phyloP scores from a whole-genome alignment of 2,888 invertebrate genomes.

The Pseudococcus viburni region DNA sequence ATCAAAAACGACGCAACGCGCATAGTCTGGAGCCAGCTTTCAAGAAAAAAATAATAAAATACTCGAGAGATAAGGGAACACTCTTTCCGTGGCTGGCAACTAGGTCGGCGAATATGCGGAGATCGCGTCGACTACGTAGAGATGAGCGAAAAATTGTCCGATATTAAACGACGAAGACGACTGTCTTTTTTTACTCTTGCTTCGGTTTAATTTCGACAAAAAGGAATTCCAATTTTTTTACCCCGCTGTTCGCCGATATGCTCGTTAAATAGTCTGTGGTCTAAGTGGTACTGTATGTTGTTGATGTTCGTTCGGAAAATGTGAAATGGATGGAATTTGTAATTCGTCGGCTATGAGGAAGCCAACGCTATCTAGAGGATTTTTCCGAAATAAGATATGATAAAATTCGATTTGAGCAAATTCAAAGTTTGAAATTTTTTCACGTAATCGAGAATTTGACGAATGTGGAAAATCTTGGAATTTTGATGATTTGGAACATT shows the following conservation, averaged over 20 bases:
- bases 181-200: not conserved
- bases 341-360: not conserved
- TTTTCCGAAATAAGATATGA: not conserved
- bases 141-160: conserved; percentile 15
- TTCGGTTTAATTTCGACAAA: not conserved
- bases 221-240: conserved; percentile 13
- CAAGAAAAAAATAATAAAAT: conserved; percentile 13
- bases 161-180: not conserved
- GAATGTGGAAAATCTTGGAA: too few species aligned
- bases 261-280: not conserved
- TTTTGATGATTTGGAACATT: too few species aligned
- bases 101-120: conserved; percentile 20
- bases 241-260: not conserved
- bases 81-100: not conserved
- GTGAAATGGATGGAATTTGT: not conserved
- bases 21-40: too few species aligned
- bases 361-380: not conserved
- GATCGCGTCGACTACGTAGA: not conserved
- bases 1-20: too few species aligned
- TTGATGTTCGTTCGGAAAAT: not conserved
- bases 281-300: not conserved
- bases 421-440: too few species aligned
- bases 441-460: too few species aligned
- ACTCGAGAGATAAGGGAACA: conserved; percentile 14
- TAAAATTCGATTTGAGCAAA: not conserved